Base-by-base conservation (phyloP, 2,113 vertebrate species). In the Glaucidium brasilianum region DNA sequence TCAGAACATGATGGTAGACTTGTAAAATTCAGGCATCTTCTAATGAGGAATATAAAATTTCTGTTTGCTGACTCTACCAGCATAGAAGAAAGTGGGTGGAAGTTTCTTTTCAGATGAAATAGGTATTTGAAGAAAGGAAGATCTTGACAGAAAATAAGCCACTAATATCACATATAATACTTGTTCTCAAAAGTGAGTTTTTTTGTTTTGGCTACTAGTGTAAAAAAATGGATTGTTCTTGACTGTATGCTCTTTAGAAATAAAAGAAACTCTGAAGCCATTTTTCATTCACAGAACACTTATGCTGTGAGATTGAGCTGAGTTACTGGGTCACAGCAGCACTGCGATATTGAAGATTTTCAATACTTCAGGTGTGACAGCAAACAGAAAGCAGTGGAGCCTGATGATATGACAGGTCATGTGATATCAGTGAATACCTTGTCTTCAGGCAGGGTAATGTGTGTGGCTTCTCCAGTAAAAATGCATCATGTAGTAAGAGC, bases 271-370 rank as follows among this genome's bases (percentile, higher is more conserved):
- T 85, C 34, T 50, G 53, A 85, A 81, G 47, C 52, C 17, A 19
- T n/a, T 88, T 87, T 64, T 76, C 30, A 35, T 76, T 87, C 43
- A 14, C 30, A 79, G 47, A 72, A 69, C 18, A 21, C 34, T 45
- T 85, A 17, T 3, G n/a, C 77, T 94, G 32, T 69, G 62, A 69
- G 49, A 82, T 58, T 73, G 71, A 81, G 27, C 56, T 68, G 62
- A 86, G 63, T 94, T 88, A 69, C 49, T 82, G 58, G 88, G 93
- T 92, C 85, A 83, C 58, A 90, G 34, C 62, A 90, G 85, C 82
- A 39, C 49, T 58, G 66, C 58, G 49, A 5, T 83, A 49, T 4
- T 82, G 67, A 59, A 62, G 53, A 53, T 95, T 96, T 92, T 91
- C 4, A 4, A 3, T 94, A 19, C 45, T 73, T 82, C 3, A 62